Evolutionary conservation across 2,888 invertebrate genomes (phyloP).

Genomic region (Rhogogaster chlorosoma): DNA sequence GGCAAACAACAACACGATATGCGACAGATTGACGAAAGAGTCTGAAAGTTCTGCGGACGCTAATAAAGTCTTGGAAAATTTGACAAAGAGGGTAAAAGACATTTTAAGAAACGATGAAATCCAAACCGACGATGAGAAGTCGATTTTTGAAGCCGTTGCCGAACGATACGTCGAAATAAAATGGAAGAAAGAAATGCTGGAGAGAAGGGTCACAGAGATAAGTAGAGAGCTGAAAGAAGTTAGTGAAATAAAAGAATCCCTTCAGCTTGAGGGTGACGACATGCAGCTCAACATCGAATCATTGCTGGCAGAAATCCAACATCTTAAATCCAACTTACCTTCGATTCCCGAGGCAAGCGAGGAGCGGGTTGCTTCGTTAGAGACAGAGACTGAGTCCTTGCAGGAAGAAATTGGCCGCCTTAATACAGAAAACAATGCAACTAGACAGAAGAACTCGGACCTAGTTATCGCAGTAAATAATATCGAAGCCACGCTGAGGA

Average conservation of each 20-base stretch:
- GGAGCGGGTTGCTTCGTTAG: constrained; percentile 70
- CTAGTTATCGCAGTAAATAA: constrained; percentile 63
- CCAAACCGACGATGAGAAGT: constrained; percentile 70
- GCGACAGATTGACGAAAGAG: constrained; percentile 49
- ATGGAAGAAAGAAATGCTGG: constrained; percentile 75
- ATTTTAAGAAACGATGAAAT: constrained; percentile 76
- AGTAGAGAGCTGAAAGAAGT: constrained; percentile 69
- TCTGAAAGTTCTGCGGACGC: constrained; percentile 27
- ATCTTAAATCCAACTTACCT: constrained; percentile 70
- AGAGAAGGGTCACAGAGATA: constrained; percentile 73
- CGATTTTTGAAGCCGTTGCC: constrained; percentile 68
- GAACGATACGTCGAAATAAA: constrained; percentile 68
- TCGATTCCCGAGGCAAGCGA: constrained; percentile 75
- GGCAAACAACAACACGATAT: constrained; percentile 55
- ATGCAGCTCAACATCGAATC: constrained; percentile 75
- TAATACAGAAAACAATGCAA: constrained; percentile 70
- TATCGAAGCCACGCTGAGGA: constrained; percentile 78
- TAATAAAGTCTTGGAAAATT: constrained; percentile 59
- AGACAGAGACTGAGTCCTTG: constrained; percentile 74
- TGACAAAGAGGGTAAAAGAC: constrained; percentile 74
- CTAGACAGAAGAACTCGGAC: constrained; percentile 65
- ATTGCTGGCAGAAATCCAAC: constrained; percentile 68
- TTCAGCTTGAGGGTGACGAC: constrained; percentile 72
- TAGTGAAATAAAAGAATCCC: constrained; percentile 68
- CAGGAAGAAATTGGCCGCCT: constrained; percentile 77